Evolutionary conservation across 2,797 vertebrate genomes (phyloP).

Genomic region (Menidia menidia): DNA sequence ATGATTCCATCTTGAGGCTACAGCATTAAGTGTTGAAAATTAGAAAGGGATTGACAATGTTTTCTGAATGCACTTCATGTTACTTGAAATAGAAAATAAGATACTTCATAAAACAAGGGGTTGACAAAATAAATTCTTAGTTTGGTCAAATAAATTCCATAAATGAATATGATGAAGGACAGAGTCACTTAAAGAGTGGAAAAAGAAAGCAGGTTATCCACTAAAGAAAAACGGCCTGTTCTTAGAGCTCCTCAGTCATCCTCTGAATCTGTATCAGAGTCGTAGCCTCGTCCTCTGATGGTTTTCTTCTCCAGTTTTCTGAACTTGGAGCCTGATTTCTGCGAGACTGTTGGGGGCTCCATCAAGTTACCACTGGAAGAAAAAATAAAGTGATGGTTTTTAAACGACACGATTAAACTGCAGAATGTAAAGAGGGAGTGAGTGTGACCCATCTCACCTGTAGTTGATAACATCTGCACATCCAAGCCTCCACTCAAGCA

Average conservation of each 20-base stretch:
- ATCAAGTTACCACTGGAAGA: constrained; percentile 89
- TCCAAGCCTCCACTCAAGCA: constrained; percentile 96
- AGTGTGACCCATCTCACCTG: constrained; percentile 80
- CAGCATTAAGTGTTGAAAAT: too few species aligned
- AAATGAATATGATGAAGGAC: constrained; percentile 4
- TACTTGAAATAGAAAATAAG: constrained; percentile 3
- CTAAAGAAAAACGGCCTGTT: constrained; percentile 16
- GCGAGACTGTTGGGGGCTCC: constrained; percentile 89
- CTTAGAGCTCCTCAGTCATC: constrained; percentile 85
- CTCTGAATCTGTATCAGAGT: constrained; percentile 92
- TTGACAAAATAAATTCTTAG: constrained; percentile 3
- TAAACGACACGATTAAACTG: too few species aligned
- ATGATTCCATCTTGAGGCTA: too few species aligned
- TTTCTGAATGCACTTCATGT: neutral
- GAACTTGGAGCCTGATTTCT: constrained; percentile 89
- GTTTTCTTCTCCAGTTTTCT: constrained; percentile 96
- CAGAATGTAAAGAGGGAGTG: neutral
- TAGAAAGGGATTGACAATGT: too few species aligned
- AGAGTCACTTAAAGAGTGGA: neutral
- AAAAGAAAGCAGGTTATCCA: constrained; percentile 27
- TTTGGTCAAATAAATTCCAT: neutral
- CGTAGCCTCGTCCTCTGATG: constrained; percentile 91
- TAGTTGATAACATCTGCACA: constrained; percentile 92
- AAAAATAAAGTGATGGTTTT: neutral
- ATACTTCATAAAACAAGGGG: constrained; percentile 18